Evolutionary conservation across 35 echinoderm and acorn worm species (phyloP).

Genomic region (Heliocidaris tuberculata): DNA sequence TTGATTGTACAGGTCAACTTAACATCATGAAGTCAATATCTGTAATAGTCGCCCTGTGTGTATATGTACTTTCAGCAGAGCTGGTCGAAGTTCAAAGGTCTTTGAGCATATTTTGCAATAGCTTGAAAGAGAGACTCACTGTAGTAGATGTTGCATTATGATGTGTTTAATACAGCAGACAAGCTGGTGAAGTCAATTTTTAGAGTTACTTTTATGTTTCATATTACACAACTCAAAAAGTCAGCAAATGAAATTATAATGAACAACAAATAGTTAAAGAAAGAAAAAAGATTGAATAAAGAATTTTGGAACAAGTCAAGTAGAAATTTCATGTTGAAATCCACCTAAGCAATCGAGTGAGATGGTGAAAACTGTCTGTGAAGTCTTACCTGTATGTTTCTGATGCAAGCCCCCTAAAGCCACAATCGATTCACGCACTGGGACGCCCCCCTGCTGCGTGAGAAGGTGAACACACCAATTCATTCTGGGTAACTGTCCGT

Average conservation of each 20-base stretch:
- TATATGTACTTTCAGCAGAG: background rate
- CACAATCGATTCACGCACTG: background rate
- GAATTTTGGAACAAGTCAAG: too few species aligned
- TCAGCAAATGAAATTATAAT: background rate
- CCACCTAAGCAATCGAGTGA: background rate
- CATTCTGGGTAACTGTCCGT: constrained; percentile 44
- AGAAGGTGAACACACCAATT: background rate
- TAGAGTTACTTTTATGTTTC: too few species aligned
- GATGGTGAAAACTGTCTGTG: background rate
- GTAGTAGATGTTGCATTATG: background rate
- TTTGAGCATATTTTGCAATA: too few species aligned
- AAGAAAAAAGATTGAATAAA: background rate
- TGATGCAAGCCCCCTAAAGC: constrained; percentile 38
- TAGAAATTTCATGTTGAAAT: too few species aligned
- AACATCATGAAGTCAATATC: background rate
- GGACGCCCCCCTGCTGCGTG: background rate
- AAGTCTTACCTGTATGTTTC: constrained; percentile 10
- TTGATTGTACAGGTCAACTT: background rate
- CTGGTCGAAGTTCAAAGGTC: background rate
- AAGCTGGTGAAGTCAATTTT: too few species aligned
- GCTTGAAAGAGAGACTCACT: background rate
- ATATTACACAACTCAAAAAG: background rate
- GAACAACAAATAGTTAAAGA: background rate
- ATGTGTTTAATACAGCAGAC: background rate
- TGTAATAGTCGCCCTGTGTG: background rate